phyloP scores from a whole-genome alignment of 35 echinoderm and acorn worm genomes.

The Amphiura filiformis region DNA sequence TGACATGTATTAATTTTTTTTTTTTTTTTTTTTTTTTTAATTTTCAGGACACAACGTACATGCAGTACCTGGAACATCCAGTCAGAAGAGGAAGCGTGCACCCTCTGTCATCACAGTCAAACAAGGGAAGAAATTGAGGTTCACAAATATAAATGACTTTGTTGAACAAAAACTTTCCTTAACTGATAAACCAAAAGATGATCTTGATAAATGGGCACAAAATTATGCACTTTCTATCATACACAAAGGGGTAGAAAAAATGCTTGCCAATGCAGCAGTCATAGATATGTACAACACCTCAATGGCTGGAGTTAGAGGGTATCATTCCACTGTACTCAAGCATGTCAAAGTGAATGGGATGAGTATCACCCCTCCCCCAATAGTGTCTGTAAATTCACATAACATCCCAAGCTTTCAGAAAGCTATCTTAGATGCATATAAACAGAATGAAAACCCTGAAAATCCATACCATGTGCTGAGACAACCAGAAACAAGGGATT shows the following conservation, averaged over 20 bases:
- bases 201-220: neutral
- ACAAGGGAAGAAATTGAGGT: too few species aligned
- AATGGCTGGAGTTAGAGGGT: slow-evolving; percentile 5
- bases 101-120: too few species aligned
- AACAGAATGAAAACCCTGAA: neutral
- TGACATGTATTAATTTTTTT: too few species aligned
- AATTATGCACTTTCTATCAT: neutral
- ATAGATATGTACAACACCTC: neutral
- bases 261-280: neutral
- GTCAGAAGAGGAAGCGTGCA: too few species aligned
- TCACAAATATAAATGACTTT: neutral
- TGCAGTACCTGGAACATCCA: too few species aligned
- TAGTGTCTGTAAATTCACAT: neutral
- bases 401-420: neutral
- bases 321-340: neutral
- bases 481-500: neutral
- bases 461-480: slow-evolving; percentile 6
- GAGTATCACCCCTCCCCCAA: neutral
- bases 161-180: neutral
- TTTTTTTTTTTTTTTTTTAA: too few species aligned
- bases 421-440: neutral
- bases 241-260: neutral
- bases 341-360: neutral
- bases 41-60: too few species aligned
- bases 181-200: neutral